Conservation (phyloP, 1,140 invertebrate genomes). For the Acromyrmex echinatior region DNA sequence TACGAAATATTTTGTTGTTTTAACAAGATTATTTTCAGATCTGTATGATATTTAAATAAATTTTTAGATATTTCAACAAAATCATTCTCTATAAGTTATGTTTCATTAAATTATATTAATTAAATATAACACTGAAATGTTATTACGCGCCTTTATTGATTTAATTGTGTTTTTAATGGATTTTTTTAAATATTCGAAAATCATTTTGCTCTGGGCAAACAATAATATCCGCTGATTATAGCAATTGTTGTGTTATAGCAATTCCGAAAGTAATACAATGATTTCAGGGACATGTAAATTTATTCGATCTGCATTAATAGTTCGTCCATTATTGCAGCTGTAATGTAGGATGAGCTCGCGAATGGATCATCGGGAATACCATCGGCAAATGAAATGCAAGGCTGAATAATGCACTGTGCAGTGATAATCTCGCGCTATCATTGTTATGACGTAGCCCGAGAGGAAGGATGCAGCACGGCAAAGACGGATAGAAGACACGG, state of each 20-base stretch:
- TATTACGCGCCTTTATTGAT: background rate
- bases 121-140: background rate
- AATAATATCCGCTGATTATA: background rate
- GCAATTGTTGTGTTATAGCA: background rate
- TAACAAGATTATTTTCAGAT: too few species aligned
- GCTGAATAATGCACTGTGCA: conserved; percentile 42
- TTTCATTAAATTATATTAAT: background rate
- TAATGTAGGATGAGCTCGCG: conserved; percentile 31
- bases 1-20: too few species aligned
- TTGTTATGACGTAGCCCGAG: conserved; percentile 62
- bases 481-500: conserved; percentile 71
- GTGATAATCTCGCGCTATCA: conserved; percentile 36
- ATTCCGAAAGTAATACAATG: background rate
- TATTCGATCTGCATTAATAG: conserved; percentile 1
- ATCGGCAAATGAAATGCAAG: conserved; percentile 18
- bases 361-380: background rate
- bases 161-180: background rate
- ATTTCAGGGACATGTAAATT: background rate
- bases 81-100: background rate
- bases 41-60: too few species aligned
- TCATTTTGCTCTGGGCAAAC: background rate
- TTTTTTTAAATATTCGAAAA: background rate
- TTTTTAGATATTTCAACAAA: too few species aligned
- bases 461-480: conserved; percentile 76
- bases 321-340: conserved; percentile 8